phyloP scores from a whole-genome alignment of 1,140 invertebrate species.

The Zophobas atratus region DNA sequence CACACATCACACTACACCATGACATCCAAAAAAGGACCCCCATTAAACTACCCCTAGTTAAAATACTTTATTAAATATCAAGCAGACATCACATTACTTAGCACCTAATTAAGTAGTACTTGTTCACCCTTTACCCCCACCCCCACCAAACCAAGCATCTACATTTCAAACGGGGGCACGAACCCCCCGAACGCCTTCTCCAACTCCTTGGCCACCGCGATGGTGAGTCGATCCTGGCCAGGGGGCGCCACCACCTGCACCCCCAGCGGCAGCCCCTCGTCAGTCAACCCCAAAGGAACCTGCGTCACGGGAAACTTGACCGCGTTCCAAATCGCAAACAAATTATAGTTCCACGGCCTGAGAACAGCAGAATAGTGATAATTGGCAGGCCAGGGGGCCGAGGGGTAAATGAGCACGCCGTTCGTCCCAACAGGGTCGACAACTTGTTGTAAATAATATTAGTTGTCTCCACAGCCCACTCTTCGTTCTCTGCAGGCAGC shows the following conservation, averaged over 20 bases:
- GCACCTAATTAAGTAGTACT: too few species aligned
- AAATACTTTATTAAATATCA: too few species aligned
- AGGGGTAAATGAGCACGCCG: constrained; percentile 90
- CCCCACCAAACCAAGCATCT: too few species aligned
- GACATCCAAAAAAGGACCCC: too few species aligned
- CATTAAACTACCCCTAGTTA: too few species aligned
- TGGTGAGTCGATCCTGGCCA: constrained; percentile 84
- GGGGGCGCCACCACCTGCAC: constrained; percentile 86
- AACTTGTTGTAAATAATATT: constrained; percentile 72
- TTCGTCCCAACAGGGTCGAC: constrained; percentile 80
- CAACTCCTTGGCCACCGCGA: constrained; percentile 88
- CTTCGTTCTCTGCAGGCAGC: constrained; percentile 74
- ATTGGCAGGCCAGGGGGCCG: constrained; percentile 85
- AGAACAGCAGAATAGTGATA: constrained; percentile 88
- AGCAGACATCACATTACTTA: too few species aligned
- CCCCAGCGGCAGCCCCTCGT: constrained; percentile 84
- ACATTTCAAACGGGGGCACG: too few species aligned
- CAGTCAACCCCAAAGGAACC: constrained; percentile 82
- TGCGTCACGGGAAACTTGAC: constrained; percentile 89
- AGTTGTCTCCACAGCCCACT: constrained; percentile 77
- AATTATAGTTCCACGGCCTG: constrained; percentile 89
- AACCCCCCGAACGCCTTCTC: constrained; percentile 80
- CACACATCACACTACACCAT: too few species aligned
- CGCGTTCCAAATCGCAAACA: constrained; percentile 92
- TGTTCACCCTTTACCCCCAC: too few species aligned